Evolutionary conservation across 2,797 vertebrate genomes (phyloP), one percentile per base, ranked within the genome.

Genomic region (Morus bassanus): DNA sequence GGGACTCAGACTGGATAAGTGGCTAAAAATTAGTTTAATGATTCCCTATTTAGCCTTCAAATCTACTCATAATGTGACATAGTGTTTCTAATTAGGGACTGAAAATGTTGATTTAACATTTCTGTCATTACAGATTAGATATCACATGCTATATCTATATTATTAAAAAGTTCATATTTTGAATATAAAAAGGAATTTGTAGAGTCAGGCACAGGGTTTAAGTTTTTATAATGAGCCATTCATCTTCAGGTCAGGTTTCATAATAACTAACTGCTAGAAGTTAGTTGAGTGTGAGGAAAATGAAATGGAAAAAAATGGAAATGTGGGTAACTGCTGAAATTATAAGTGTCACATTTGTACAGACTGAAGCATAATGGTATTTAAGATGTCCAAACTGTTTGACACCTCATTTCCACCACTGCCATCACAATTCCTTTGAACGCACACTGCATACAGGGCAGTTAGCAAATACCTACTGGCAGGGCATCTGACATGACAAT

Each of bases 21-120:
- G 54, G 35, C 48, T 88, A 65, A 89, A 94, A 91, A 93, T 87
- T 83, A 88, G 67, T 97, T 95, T 95, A 94, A 96, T 89, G 50
- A 94, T 88, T 83, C 67, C 35, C 19, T 84, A 5, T 39, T 86
- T 94, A 93, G 82, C 57, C 60, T 94, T 91, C 90, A 90, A 88
- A 94, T 90, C 59, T 82, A 87, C 45, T 81, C 54, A 64, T 67
- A 89, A 94, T 0, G 9, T 83, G 91, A 87, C 87, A 93, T 1
- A n/a, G 53, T 89, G 80, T 84, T 95, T 96, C 85, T 60, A 92
- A 95, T 95, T 95, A 95, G 46, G 27, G 53, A 45, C 63, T 25
- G 24, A 88, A 94, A 95, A 92, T 75, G 46, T 75, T 89, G 67
- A 83, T 78, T 82, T 86, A 96, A 95, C 83, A 78, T 78, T 96